Base-by-base conservation (phyloP, 2,113 vertebrate species). In the Leptobrachium leishanense region DNA sequence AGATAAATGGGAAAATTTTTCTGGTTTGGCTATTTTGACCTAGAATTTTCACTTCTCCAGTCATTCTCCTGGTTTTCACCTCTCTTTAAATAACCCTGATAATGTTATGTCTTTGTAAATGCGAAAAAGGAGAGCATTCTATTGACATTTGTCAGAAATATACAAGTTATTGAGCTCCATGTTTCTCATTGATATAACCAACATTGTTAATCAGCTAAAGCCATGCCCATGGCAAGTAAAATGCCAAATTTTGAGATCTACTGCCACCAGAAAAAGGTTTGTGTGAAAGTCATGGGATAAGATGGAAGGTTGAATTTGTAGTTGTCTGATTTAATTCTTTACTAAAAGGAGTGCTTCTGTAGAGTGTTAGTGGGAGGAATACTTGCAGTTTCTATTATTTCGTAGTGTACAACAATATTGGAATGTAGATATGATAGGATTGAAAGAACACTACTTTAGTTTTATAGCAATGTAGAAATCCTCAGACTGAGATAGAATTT, bases 261-360 rank as follows among this genome's bases (percentile, higher is more conserved):
- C 54, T 66, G 63, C 63, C 40, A 53, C 44, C 11, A n/a, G 46
- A 20, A 76, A 54, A 64, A 12, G 69, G 73, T 54, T 63, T 77
- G 44, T 82, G 79, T 57, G 57, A 81, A 75, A 81, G 84, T 86
- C 67, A 43, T 43, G 72, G 77, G 75, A 77, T 86, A 86, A 89
- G 20, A 31, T 31, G 3, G 84, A 86, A 88, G 85, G 83, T 76
- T 4, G 62, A 84, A 90, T 91, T 86, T 88, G 84, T 84, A 66
- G 20, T 84, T 85, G 84, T 84, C 85, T 81, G 84, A 64, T 84
- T 86, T 86, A 84, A 86, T 91, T 88, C 84, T 89, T 88, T 86
- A 90, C 91, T 88, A 88, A 90, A 91, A 90, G 82, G 88, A 88
- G 86, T 77, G 57, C 46, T 74, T 64, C 78, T 84, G 63, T 85